phyloP scores from a whole-genome alignment of 2,888 invertebrate species.

The Drosophila histrio region DNA sequence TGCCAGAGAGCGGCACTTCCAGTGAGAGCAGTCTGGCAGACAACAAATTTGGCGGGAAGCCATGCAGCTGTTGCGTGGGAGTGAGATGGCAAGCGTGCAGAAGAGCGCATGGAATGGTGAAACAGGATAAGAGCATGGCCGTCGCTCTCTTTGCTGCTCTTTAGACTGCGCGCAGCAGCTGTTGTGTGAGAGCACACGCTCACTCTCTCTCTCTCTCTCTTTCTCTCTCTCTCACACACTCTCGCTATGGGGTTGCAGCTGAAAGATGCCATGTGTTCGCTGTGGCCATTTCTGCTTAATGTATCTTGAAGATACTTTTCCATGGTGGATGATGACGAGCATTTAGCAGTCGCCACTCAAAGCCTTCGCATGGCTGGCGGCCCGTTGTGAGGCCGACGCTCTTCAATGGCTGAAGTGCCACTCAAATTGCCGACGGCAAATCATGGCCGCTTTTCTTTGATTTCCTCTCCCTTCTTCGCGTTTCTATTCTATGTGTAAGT shows the following conservation, averaged over 20 bases:
- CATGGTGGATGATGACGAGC: conserved; percentile 57
- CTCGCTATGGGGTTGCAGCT: conserved; percentile 37
- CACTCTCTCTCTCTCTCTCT: conserved; percentile 12
- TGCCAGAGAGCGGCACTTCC: conserved; percentile 27
- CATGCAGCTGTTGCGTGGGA: conserved; percentile 46
- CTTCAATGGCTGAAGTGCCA: conserved; percentile 65
- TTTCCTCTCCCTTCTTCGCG: conserved; percentile 34
- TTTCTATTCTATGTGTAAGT: conserved; percentile 40
- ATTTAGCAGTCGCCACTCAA: conserved; percentile 67
- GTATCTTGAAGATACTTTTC: conserved; percentile 35
- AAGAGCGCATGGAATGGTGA: conserved; percentile 59
- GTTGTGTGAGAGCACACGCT: neutral
- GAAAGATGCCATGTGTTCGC: conserved; percentile 41
- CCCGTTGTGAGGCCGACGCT: conserved; percentile 48
- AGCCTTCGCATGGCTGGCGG: conserved; percentile 56
- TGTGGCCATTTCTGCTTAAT: conserved; percentile 37
- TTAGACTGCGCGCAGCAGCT: conserved; percentile 51
- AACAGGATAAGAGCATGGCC: conserved; percentile 53
- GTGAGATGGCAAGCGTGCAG: conserved; percentile 35
- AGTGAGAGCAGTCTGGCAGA: conserved; percentile 42
- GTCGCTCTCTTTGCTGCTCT: conserved; percentile 45
- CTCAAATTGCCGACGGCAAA: conserved; percentile 66
- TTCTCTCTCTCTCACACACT: neutral
- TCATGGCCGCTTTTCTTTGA: conserved; percentile 61
- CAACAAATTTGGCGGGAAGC: conserved; percentile 75